Base-by-base conservation (phyloP, 2,888 invertebrate species). In the Parelbella ahira region DNA sequence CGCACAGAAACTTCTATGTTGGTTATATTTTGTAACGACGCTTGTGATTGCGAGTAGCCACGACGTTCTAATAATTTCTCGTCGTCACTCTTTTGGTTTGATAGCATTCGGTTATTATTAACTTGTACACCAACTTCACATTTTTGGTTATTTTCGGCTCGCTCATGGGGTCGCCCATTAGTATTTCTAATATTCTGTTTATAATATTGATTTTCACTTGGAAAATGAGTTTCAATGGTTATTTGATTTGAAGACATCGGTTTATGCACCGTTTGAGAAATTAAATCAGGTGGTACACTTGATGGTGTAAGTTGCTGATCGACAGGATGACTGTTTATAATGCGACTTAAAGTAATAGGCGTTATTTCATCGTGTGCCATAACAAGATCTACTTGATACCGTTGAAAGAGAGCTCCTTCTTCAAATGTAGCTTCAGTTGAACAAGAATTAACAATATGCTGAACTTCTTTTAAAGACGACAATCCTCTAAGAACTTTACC, bases 401-500 rank as follows among this genome's bases (percentile, higher is more conserved):
- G 75, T 56, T 81, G 81, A 58, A 75, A 83, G 47, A 79, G 50
- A 38, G 74, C 59, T 13, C 75, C 73, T 47, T 77, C 77, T 63
- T 82, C 80, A 8, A 63, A 52, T 5, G 69, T 63, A 34, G 84
- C 70, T 71, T 88, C 83, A n/a, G 78, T 81, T 6, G 88, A 88
- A 63, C 82, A 88, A 13, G 86, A 87, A 53, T 88, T 88, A 1
- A 88, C 88, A 49, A 91, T 83, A 29, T 90, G 81, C 56, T 91
- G 90, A 8, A 90, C 90, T 55, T 92, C 93, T 62, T 91, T 89
- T 43, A 90, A 80, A 3, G 92, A 90, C 25, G 92, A 89, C 39
- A 95, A 87, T 1, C 94, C 94, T 48, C 93, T 90, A 45, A 97
- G 79, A 49, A 94, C 91, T 61, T 91, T 91, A 4, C 96, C 96